Evolutionary conservation across 2,797 vertebrate genomes (phyloP), one percentile per base, ranked within the genome.

Genomic region (Numenius phaeopus): DNA sequence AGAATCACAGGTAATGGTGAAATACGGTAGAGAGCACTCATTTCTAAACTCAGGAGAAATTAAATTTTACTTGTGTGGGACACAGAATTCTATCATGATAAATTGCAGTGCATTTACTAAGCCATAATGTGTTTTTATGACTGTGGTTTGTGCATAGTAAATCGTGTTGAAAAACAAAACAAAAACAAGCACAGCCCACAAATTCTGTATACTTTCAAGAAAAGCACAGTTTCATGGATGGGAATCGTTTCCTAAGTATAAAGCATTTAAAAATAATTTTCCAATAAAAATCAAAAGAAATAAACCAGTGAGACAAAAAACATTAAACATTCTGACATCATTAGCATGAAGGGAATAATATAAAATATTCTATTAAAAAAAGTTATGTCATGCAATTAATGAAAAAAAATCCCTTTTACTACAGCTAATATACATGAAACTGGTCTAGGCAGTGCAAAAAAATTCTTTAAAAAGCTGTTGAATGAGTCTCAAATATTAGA

Each of bases 11-110:
- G 65, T 71, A 90, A 71, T 1, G 1, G 58, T 59, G 49, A 75
- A 88, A 77, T 83, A 37, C 17, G 44, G 72, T 55, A 69, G 16
- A 57, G 22, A 71, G 2, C 26, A 86, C 40, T 29, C 27, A 67
- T 71, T 90, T 93, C 61, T 83, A 88, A 86, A 57, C 71, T 72
- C 55, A 46, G 27, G 39, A 93, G 42, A 90, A 93, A 79, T 49
- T 11, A 86, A 52, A 70, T 83, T 93, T 89, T 80, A 29, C 42
- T 91, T 86, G 17, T 16, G 55, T 42, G 34, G 8, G 59, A 65
- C 34, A 76, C 9, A 70, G 20, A 84, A 85, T 50, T 90, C 47
- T 77, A 66, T 29, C 10, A 2, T 81, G 80, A 90, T 55, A 78
- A 83, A 90, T 70, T 92, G 17, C 19, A 72, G 6, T 76, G 32